phyloP scores from a whole-genome alignment of 2,888 invertebrate species.

The Magallana nippona region DNA sequence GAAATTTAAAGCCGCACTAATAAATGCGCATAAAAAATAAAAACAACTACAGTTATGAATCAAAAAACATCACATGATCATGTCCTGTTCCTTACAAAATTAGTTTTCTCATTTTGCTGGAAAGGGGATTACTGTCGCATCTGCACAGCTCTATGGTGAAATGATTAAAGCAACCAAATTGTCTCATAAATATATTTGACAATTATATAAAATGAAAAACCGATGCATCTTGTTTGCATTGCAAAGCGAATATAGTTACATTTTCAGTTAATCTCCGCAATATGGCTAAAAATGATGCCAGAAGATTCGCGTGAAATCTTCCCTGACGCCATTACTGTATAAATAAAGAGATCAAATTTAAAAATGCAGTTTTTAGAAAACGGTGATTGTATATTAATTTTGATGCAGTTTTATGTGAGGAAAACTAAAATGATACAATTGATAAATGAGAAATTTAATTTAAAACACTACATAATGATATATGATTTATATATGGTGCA shows the following conservation, averaged over 20 bases:
- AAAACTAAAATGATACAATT: no score
- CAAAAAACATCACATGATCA: no score
- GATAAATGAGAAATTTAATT: no score
- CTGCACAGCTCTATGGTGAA: no score
- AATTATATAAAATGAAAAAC: neutral
- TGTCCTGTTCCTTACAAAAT: no score
- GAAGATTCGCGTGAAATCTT: constrained; percentile 39
- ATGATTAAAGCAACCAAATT: neutral
- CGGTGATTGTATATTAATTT: neutral
- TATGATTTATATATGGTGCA: no score
- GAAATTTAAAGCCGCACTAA: no score
- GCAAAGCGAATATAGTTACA: constrained; percentile 42
- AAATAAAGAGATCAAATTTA: neutral
- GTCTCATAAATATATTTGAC: neutral
- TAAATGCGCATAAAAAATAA: no score
- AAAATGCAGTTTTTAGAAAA: neutral
- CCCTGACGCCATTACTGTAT: constrained; percentile 44
- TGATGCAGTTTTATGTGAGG: neutral
- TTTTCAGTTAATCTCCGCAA: constrained; percentile 51
- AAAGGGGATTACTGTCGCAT: no score
- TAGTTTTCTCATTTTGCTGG: no score
- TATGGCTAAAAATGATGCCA: constrained; percentile 25
- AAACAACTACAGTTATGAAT: no score
- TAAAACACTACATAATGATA: no score
- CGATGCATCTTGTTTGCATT: neutral